Evolutionary conservation across 2,797 vertebrate species (phyloP).

Genomic region (Gallinago nigripennis): DNA sequence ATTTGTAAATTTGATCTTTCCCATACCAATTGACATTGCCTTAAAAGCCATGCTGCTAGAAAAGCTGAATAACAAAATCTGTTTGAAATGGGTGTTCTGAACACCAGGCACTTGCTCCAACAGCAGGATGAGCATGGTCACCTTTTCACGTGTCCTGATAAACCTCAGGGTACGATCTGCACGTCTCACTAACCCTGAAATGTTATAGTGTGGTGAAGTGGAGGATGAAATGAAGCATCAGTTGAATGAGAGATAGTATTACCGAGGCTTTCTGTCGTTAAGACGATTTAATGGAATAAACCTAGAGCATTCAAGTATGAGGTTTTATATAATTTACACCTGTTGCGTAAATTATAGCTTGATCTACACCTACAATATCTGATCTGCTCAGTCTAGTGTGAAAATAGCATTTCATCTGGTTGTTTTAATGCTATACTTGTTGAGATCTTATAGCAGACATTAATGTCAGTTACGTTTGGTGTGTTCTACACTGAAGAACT

Average conservation of each 20-base stretch:
- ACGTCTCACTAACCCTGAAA: not conserved
- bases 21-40: too few relatives aligned
- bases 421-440: not conserved
- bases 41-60: rapidly evolving
- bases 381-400: not conserved
- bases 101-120: rapidly evolving
- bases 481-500: not conserved
- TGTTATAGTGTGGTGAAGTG: not conserved
- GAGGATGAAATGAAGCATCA: not conserved
- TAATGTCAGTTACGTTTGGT: not conserved
- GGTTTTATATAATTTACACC: not conserved
- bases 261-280: not conserved
- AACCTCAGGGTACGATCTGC: rapidly evolving
- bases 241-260: not conserved
- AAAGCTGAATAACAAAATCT: not conserved
- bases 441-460: not conserved
- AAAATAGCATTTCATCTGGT: not conserved
- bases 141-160: too few relatives aligned
- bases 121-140: rapidly evolving
- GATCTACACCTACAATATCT: not conserved
- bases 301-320: not conserved
- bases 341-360: not conserved
- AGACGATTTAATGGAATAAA: not conserved
- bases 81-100: not conserved
- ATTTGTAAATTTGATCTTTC: not conserved